Evolutionary conservation across 2,113 vertebrate species (phyloP), one percentile per base, ranked within the genome.

Genomic region (Trichomycterus rosablanca): DNA sequence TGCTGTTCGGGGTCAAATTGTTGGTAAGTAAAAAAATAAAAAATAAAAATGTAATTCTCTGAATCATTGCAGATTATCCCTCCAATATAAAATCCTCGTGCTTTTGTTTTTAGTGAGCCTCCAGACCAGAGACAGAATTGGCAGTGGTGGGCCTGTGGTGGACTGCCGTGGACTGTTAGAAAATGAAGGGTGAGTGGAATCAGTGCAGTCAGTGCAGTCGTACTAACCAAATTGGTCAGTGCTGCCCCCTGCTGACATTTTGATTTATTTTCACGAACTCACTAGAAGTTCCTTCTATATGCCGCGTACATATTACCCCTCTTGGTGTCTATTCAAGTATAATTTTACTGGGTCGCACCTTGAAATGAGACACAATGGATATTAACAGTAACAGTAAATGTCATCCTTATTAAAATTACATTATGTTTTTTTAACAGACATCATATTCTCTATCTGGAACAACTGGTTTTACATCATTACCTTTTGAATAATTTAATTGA

Each of bases 1-100:
- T 78, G 90, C 94, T 72, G 93, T 98, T 42, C 89, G 95, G 81
- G 95, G 95, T 76, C 95, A 98, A 81, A 97, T 98, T 75, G 94
- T 98, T 81, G 94, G 95, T 97, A 86, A 89, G 95, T 67, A 54
- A 53, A 59, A 39, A 43, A 22, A n/a, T 1, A 7, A 37, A 56
- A 32, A 19, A 56, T 45, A 40, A 16, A 6, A 19, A 35, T 15
- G 9, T 2, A 8, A 3, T 37, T 18, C 42, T 45, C 15, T 30
- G 8, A 14, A 10, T 32, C 11, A 45, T 10, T 3, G 34, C 10
- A 2, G 6, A 3, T 16, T 26, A 40, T 59, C 12, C 24, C 19
- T 61, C 39, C 37, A 19, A 22, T 68, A 10, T 50, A 14, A 39
- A 26, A 35, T 34, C 50, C 45, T 32, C n/a, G 6, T 37, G 42